Conservation (phyloP, 2,888 invertebrate genomes). For the Lamellibrachia columna region DNA sequence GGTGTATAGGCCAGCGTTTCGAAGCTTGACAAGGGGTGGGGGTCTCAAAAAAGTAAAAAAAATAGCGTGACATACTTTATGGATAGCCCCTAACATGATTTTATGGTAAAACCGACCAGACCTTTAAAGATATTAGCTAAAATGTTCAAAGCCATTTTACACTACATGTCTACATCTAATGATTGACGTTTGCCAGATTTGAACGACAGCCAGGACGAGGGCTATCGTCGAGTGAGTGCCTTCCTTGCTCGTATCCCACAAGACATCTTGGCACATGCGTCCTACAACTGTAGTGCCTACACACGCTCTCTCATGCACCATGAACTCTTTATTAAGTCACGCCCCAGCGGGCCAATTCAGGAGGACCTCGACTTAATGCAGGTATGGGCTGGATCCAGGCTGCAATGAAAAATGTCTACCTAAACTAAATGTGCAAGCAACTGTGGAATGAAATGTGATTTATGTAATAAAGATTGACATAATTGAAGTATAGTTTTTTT, state of each 20-base stretch:
- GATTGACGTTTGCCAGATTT: not conserved
- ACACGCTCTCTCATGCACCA: conserved; percentile 66
- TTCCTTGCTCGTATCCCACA: conserved; percentile 66
- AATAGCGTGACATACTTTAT: too few relatives aligned
- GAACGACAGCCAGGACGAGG: conserved; percentile 38
- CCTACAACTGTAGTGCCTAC: conserved; percentile 67
- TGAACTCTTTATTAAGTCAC: conserved; percentile 63
- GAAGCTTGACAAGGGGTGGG: too few relatives aligned
- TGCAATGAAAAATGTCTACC: not conserved
- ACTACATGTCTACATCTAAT: not conserved
- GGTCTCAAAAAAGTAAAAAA: too few relatives aligned
- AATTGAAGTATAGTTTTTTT: too few relatives aligned
- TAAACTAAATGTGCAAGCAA: not conserved
- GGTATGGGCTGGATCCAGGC: conserved; percentile 43
- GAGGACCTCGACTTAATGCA: conserved; percentile 65
- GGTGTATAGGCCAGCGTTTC: too few relatives aligned
- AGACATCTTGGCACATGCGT: conserved; percentile 64
- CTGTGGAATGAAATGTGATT: too few relatives aligned
- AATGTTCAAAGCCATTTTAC: not conserved
- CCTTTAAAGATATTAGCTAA: not conserved
- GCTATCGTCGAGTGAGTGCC: conserved; percentile 49
- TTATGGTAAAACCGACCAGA: not conserved
- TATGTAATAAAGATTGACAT: too few relatives aligned
- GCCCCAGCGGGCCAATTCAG: conserved; percentile 40
- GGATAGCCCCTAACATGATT: too few relatives aligned